Evolutionary conservation across 2,113 vertebrate species (phyloP).

Genomic region (Pelmatolapia mariae): DNA sequence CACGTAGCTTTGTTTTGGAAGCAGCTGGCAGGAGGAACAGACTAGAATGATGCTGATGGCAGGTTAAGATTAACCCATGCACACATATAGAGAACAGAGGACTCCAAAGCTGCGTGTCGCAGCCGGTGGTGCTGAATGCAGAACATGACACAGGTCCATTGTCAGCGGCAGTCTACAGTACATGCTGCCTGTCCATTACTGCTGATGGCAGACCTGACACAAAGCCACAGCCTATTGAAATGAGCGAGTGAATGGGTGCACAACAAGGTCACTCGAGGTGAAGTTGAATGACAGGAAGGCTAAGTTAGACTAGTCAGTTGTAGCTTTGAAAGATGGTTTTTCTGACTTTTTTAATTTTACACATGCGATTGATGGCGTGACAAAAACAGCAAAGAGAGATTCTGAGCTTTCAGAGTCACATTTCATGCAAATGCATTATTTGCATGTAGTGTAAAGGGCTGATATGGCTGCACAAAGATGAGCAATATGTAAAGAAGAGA

Average conservation of each 20-base stretch:
- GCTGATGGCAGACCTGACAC: conserved; percentile 61
- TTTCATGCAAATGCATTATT: neutral
- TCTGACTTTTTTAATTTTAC: neutral
- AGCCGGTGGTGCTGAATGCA: conserved; percentile 32
- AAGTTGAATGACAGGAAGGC: conserved; percentile 1
- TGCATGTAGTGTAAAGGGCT: neutral
- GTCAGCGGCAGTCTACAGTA: conserved; percentile 8
- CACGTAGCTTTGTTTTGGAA: neutral
- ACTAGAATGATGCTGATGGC: conserved; percentile 29
- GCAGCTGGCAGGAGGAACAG: conserved; percentile 10
- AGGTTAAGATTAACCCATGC: conserved; percentile 23
- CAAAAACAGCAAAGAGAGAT: neutral
- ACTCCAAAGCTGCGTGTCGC: neutral
- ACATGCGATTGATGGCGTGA: neutral
- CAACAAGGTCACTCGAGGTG: conserved; percentile 37
- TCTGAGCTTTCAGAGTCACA: neutral
- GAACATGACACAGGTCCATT: conserved; percentile 47
- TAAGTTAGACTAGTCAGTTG: neutral
- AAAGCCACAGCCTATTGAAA: conserved; percentile 44
- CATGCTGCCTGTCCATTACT: conserved; percentile 41
- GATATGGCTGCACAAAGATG: neutral
- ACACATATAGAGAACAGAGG: neutral
- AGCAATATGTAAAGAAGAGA: neutral
- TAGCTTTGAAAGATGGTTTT: neutral
- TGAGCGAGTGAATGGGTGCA: conserved; percentile 39